These are phyloP conservation scores for Eilema griseolum DNA, from an alignment of 2,888 invertebrate species.

Conservation along the genomic window DNA sequence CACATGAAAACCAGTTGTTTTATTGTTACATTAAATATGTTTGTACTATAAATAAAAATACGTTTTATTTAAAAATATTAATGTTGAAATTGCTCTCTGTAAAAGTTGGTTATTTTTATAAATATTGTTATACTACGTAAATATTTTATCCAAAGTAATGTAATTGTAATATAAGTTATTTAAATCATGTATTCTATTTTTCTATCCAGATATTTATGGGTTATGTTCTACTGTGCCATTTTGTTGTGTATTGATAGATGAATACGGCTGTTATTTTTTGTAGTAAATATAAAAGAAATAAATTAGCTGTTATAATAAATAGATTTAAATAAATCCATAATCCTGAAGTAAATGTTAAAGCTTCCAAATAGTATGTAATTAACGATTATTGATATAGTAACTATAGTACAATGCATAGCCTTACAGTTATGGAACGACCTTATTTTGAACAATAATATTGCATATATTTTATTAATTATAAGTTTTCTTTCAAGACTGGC, in stretches of 20 bases:
- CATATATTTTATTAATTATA: conserved; percentile 57
- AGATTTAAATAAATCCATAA: conserved; percentile 58
- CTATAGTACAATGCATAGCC: conserved; percentile 83
- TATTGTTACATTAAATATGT: conserved; percentile 22
- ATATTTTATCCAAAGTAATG: neutral
- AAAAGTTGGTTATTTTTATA: conserved; percentile 5
- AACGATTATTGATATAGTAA: conserved; percentile 53
- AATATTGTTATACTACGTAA: neutral
- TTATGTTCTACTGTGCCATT: conserved; percentile 73
- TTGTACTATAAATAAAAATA: neutral
- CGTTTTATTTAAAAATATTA: neutral
- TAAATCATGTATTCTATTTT: neutral
- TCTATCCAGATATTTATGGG: conserved; percentile 11
- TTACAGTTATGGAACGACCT: conserved; percentile 70
- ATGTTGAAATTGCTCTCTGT: neutral
- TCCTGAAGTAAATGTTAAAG: conserved; percentile 63
- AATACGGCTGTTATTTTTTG: conserved; percentile 55
- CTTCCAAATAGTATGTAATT: conserved; percentile 48
- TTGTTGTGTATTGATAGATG: conserved; percentile 59
- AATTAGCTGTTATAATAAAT: conserved; percentile 39
- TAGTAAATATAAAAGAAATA: conserved; percentile 43
- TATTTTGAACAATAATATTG: conserved; percentile 34
- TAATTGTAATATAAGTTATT: neutral
- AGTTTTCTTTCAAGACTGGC: conserved; percentile 71
- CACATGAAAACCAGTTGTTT: neutral